Evolutionary conservation across 2,113 vertebrate genomes (phyloP).

Genomic region (Scortum barcoo): DNA sequence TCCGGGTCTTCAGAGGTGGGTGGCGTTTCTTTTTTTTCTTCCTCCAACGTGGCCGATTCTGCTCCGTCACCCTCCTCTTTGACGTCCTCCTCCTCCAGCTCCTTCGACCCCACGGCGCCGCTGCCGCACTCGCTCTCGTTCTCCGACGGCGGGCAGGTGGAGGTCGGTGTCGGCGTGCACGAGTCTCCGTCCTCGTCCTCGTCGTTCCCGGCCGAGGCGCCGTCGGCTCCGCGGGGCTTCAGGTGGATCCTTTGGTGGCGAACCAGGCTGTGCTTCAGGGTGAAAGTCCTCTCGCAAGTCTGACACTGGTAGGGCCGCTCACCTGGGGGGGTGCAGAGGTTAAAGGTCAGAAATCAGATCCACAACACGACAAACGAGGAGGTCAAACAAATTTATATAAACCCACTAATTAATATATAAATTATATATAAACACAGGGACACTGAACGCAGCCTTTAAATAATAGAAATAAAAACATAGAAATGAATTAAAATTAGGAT

Average conservation of each 20-base stretch:
- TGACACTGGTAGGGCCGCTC: slow-evolving; percentile 96
- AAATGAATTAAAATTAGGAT: too few species aligned
- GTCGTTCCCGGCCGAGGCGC: slow-evolving; percentile 45
- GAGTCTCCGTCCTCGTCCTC: slow-evolving; percentile 89
- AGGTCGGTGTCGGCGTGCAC: slow-evolving; percentile 88
- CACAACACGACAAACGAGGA: neutral
- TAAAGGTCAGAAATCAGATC: neutral
- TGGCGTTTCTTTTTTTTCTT: neutral
- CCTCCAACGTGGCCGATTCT: neutral
- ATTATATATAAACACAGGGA: too few species aligned
- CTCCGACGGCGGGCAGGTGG: slow-evolving; percentile 88
- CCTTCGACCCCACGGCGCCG: slow-evolving; percentile 26
- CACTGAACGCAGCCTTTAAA: too few species aligned
- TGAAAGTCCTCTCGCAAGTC: slow-evolving; percentile 96
- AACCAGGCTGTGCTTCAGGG: slow-evolving; percentile 97
- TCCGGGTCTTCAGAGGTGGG: neutral
- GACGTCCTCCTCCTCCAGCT: slow-evolving; percentile 52
- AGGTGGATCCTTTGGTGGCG: slow-evolving; percentile 97
- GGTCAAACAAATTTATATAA: neutral
- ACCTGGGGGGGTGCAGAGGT: slow-evolving; percentile 77
- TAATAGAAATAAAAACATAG: too few species aligned
- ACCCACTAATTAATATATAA: too few species aligned
- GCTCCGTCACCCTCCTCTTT: slow-evolving; percentile 15
- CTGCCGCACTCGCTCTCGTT: slow-evolving; percentile 84
- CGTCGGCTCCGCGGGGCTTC: slow-evolving; percentile 85